A percentile compares a stretch with the other conserved stretches of the same genome.
phyloP scores from a whole-genome alignment of 2,888 invertebrate genomes.

The Xestia sexstrigata region DNA sequence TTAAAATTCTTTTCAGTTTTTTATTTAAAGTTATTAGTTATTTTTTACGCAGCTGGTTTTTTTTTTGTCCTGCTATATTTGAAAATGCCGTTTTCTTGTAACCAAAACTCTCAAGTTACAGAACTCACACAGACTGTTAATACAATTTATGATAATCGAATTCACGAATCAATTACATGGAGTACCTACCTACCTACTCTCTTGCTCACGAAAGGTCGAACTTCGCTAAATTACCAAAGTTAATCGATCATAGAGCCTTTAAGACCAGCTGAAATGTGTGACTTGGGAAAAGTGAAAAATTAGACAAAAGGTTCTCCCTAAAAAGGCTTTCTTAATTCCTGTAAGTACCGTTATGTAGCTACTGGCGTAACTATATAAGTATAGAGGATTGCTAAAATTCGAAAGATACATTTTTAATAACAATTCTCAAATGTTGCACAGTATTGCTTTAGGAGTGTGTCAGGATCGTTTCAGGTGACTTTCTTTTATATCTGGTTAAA shows the following conservation, averaged over 20 bases:
- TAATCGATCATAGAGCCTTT: constrained; percentile 50
- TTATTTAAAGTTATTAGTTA: no score
- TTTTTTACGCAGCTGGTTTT: no score
- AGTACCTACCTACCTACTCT: constrained; percentile 30
- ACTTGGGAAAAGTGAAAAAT: constrained; percentile 53
- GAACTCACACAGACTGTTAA: constrained; percentile 27
- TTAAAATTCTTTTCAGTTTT: no score
- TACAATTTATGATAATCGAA: constrained; percentile 49
- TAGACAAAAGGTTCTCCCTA: neutral
- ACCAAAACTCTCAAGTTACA: constrained; percentile 18
- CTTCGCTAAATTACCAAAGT: constrained; percentile 53
- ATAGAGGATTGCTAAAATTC: neutral
- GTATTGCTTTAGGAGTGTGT: neutral
- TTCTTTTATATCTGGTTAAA: neutral
- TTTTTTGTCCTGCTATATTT: neutral
- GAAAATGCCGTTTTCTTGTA: neutral
- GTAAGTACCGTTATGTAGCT: constrained; percentile 5
- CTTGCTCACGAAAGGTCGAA: constrained; percentile 38
- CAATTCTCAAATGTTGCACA: neutral
- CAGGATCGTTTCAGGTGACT: neutral
- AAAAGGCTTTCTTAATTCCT: constrained; percentile 24
- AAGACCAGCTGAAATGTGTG: constrained; percentile 38
- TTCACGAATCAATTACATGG: constrained; percentile 53
- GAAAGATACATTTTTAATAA: neutral
- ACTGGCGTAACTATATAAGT: neutral